Evolutionary conservation across 2,888 invertebrate species (phyloP).

Genomic region (Trimorus sp.): DNA sequence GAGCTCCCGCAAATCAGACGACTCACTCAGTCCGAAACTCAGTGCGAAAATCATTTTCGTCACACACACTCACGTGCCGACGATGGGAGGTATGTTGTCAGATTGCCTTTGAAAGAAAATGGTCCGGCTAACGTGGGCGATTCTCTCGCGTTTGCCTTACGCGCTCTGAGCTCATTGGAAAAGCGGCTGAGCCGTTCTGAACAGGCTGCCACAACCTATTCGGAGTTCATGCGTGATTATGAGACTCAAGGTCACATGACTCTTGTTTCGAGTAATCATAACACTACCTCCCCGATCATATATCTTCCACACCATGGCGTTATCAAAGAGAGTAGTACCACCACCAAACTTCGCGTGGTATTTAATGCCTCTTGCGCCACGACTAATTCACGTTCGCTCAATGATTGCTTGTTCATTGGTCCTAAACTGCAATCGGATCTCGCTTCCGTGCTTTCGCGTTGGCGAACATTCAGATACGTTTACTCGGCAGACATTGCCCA

Average conservation of each 20-base stretch:
- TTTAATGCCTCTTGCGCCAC: conserved; percentile 9
- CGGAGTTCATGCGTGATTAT: conserved; percentile 20
- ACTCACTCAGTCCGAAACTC: not conserved
- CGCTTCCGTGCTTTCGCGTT: not conserved
- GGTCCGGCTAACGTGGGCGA: not conserved
- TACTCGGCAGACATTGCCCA: conserved; percentile 14
- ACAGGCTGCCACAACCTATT: not conserved
- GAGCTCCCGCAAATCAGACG: not conserved
- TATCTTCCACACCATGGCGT: conserved; percentile 20
- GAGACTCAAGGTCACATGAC: conserved; percentile 9
- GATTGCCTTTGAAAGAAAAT: too few relatives aligned
- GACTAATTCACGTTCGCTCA: not conserved
- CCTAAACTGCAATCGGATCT: conserved; percentile 11
- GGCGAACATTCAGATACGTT: not conserved
- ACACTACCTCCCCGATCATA: not conserved
- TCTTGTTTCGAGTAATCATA: not conserved
- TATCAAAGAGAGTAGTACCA: not conserved
- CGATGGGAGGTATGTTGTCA: not conserved
- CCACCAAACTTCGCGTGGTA: not conserved
- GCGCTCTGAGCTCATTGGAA: not conserved
- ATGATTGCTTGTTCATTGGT: conserved; percentile 6
- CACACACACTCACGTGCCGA: not conserved
- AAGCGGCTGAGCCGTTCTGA: not conserved
- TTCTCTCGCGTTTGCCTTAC: not conserved
- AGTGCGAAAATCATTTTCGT: conserved; percentile 11